Evolutionary conservation across 2,888 invertebrate genomes (phyloP).

Genomic region (Corythucha ciliata): DNA sequence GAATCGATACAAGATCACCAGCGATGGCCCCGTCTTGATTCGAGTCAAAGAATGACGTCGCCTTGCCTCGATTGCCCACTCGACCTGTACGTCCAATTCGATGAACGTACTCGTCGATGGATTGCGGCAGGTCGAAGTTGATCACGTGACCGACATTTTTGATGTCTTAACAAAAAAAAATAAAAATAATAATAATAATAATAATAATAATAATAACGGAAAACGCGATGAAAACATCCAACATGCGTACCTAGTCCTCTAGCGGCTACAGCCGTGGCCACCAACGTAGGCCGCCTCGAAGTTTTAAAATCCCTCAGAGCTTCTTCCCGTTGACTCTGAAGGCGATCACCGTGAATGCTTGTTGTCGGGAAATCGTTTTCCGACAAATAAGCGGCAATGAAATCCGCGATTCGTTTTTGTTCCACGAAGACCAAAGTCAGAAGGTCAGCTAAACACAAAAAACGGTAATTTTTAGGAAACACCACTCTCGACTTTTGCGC

Average conservation of each 20-base stretch:
- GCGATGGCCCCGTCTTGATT: constrained; percentile 52
- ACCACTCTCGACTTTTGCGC: too few species aligned
- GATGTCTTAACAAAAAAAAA: constrained; percentile 60
- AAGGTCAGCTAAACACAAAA: constrained; percentile 32
- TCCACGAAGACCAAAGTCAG: constrained; percentile 81
- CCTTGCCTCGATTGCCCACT: constrained; percentile 79
- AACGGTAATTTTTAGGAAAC: too few species aligned
- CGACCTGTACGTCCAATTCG: constrained; percentile 91
- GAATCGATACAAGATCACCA: constrained; percentile 57
- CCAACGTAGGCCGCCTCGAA: constrained; percentile 67
- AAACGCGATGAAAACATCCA: neutral
- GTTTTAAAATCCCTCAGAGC: constrained; percentile 70
- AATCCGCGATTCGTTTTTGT: constrained; percentile 82
- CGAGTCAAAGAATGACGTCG: constrained; percentile 73
- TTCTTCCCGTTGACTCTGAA: constrained; percentile 62
- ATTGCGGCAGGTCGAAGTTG: constrained; percentile 82
- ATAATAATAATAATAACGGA: neutral
- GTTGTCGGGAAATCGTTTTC: constrained; percentile 63
- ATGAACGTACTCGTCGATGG: constrained; percentile 90
- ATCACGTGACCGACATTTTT: constrained; percentile 78
- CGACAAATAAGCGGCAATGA: constrained; percentile 70
- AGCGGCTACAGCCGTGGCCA: constrained; percentile 92
- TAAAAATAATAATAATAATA: constrained; percentile 4
- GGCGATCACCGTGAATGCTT: constrained; percentile 64
- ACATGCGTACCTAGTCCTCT: constrained; percentile 61